phyloP scores from a whole-genome alignment of 2,797 vertebrate genomes.

The Euthynnus affinis region DNA sequence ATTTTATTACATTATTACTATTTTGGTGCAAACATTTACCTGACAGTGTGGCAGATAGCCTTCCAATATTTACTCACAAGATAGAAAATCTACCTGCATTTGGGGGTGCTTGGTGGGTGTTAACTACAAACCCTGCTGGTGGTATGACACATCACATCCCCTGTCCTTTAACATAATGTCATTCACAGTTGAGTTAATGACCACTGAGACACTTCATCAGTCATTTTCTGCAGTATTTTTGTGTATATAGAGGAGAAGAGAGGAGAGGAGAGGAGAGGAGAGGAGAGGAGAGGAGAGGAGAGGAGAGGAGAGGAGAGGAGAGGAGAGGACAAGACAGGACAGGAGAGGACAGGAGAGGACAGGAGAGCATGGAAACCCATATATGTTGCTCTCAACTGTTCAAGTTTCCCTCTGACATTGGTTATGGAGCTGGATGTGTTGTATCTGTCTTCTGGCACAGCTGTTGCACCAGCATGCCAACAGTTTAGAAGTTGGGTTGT shows the following conservation, averaged over 20 bases:
- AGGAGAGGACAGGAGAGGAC: background rate
- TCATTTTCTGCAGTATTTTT: background rate
- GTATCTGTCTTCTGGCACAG: constrained; percentile 49
- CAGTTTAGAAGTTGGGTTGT: constrained; percentile 27
- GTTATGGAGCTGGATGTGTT: background rate
- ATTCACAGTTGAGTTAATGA: constrained; percentile 21
- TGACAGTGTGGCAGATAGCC: too few species aligned
- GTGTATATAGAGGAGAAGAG: background rate
- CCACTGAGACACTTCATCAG: constrained; percentile 1
- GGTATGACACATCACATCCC: constrained; percentile 4
- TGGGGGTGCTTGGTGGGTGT: too few species aligned
- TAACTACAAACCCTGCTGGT: too few species aligned
- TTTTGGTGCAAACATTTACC: too few species aligned
- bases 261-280: background rate
- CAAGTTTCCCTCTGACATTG: background rate
- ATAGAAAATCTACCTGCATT: too few species aligned
- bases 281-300: background rate
- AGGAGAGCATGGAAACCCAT: background rate
- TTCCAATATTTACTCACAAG: too few species aligned
- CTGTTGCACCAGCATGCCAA: constrained; percentile 23
- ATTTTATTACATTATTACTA: too few species aligned
- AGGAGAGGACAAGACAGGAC: background rate
- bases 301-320: background rate
- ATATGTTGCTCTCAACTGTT: background rate
- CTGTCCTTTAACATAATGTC: constrained; percentile 9